phyloP scores from a whole-genome alignment of 1,140 invertebrate genomes.

The Ooceraea biroi region DNA sequence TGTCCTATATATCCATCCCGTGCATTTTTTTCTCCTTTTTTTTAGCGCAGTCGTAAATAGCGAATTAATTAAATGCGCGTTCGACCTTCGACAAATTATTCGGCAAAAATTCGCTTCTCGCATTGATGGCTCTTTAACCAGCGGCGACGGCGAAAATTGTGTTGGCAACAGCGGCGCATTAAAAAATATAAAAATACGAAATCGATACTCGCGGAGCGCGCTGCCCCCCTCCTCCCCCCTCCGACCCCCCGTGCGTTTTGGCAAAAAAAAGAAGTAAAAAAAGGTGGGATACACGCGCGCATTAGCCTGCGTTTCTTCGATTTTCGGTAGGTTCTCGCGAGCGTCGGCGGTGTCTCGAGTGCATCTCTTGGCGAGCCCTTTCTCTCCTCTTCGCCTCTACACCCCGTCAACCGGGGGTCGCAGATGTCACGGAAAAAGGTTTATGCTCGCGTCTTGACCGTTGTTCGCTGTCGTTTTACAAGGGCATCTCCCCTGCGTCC shows the following conservation, averaged over 20 bases:
- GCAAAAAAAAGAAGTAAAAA: background rate
- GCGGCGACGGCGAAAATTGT: slow-evolving; percentile 39
- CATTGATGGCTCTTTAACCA: slow-evolving; percentile 41
- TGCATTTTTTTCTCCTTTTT: background rate
- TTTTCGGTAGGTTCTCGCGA: slow-evolving; percentile 36
- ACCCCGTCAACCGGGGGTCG: slow-evolving; percentile 51
- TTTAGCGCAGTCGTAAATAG: slow-evolving; percentile 36
- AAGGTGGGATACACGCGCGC: background rate
- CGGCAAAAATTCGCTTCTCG: slow-evolving; percentile 40
- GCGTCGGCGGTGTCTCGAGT: slow-evolving; percentile 63
- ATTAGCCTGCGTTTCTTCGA: slow-evolving; percentile 61
- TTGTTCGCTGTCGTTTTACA: slow-evolving; percentile 81
- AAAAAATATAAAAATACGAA: slow-evolving; percentile 56
- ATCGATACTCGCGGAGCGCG: slow-evolving; percentile 4
- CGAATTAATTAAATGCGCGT: slow-evolving; percentile 50
- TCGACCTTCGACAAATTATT: slow-evolving; percentile 38
- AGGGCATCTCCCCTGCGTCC: slow-evolving; percentile 80
- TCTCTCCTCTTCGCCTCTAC: slow-evolving; percentile 37
- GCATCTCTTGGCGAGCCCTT: slow-evolving; percentile 56
- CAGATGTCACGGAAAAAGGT: slow-evolving; percentile 75
- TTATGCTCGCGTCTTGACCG: slow-evolving; percentile 83
- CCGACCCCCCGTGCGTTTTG: slow-evolving; percentile 10
- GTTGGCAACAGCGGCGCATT: slow-evolving; percentile 39
- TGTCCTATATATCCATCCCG: background rate
- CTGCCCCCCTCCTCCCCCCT: background rate